phyloP scores from a whole-genome alignment of 2,888 invertebrate genomes.

The Stramonita haemastoma region DNA sequence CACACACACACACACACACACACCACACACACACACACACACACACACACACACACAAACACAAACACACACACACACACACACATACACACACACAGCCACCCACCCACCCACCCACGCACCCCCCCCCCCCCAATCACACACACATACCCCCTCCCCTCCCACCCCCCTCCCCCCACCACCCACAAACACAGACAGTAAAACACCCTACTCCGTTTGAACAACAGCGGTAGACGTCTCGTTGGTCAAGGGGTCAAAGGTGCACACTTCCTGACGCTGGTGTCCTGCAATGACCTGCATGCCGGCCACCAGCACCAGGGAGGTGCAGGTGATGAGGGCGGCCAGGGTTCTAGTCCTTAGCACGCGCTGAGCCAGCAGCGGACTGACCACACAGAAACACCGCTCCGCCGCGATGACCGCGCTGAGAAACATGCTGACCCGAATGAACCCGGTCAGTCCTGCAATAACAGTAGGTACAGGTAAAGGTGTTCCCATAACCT shows the following conservation, averaged over 20 bases:
- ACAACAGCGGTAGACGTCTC: background rate
- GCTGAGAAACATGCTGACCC: constrained; percentile 10
- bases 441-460: background rate
- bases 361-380: background rate
- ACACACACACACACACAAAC: too few relatives aligned
- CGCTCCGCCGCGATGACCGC: background rate
- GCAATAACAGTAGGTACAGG: too few relatives aligned
- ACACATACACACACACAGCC: too few relatives aligned
- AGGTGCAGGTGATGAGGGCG: background rate
- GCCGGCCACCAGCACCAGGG: background rate
- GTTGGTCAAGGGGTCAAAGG: background rate
- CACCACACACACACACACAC: too few relatives aligned
- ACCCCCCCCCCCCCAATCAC: too few relatives aligned
- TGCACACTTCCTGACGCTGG: background rate
- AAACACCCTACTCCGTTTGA: background rate
- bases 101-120: too few relatives aligned
- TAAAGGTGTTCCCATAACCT: too few relatives aligned
- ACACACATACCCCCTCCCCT: too few relatives aligned
- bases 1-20: too few relatives aligned
- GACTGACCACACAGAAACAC: constrained; percentile 33
- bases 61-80: too few relatives aligned
- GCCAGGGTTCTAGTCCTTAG: background rate
- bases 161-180: too few relatives aligned
- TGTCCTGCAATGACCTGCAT: constrained; percentile 19
- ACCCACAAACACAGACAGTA: too few relatives aligned